phyloP scores from a whole-genome alignment of 23 tunicate genomes.

The Diplosoma virens region DNA sequence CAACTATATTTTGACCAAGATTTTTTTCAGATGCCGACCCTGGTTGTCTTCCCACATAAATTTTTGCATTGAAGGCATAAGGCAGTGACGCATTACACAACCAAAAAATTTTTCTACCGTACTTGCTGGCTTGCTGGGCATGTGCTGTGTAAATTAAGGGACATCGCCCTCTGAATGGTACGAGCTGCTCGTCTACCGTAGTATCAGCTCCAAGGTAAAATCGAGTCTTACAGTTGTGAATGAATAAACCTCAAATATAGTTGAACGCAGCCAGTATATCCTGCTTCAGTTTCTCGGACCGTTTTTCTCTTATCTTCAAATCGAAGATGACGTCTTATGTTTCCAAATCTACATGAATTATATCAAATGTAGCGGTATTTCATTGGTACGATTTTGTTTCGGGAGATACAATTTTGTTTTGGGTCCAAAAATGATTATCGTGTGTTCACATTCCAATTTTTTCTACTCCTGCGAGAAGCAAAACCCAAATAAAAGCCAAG shows the following conservation, averaged over 20 bases:
- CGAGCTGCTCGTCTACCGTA: conserved; percentile 9
- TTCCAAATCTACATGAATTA: too few species aligned
- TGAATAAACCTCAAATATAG: conserved; percentile 8
- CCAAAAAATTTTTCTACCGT: conserved; percentile 4
- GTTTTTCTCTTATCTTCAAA: conserved; percentile 2
- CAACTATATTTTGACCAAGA: too few species aligned
- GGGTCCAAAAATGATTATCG: not conserved
- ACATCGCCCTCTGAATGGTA: conserved; percentile 13
- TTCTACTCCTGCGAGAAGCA: not conserved
- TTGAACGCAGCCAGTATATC: conserved; percentile 1
- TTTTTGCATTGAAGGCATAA: conserved; percentile 7
- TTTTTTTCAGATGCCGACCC: conserved; percentile 4
- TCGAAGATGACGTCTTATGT: conserved; percentile 8
- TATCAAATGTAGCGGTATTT: not conserved
- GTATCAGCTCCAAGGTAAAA: conserved; percentile 3
- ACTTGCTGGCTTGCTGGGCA: conserved; percentile 15
- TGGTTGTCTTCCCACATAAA: conserved; percentile 20
- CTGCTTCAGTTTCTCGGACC: too few species aligned
- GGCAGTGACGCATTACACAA: conserved; percentile 9
- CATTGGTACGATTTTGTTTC: conserved; percentile 12
- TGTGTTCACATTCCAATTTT: too few species aligned
- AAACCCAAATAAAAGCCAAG: not conserved
- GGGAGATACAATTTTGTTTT: conserved; percentile 4
- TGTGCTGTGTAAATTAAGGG: conserved; percentile 15
- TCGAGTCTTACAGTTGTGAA: not conserved